Evolutionary conservation across 2,113 vertebrate species (phyloP), one percentile per base, ranked within the genome.

Genomic region (Urocolius indicus): DNA sequence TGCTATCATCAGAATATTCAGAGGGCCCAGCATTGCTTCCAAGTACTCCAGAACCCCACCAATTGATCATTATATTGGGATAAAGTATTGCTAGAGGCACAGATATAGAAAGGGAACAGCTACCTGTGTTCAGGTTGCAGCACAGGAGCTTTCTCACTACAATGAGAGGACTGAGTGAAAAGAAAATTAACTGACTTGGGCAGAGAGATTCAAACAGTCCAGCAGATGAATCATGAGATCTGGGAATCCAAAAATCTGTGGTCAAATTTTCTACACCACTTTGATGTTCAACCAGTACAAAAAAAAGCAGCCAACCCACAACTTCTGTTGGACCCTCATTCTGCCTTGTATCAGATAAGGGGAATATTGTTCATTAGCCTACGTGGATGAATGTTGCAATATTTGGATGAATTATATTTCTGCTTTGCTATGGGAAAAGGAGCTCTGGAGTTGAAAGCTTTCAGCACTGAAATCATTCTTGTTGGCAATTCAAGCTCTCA

Each of bases 361-460:
- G 43, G 32, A 65, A 22, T 84, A 65, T 90, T 88, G 71, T 13
- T 95, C 12, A 59, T 79, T 85, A 91, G 59, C 46, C 71, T 95
- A 17, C 27, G 45, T 55, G 48, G 63, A 46, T 86, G 80, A 48
- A 81, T 85, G 52, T 86, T 92, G 48, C 61, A 84, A 48, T 21
- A 68, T 86, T 96, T 88, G 74, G 90, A 62, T 67, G 43, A 92
- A 29, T 93, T 86, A 89, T 45, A 52, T 77, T 90, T 94, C 89
- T 93, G 48, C 68, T 90, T 93, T 74, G 27, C 78, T 91, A 5
- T 88, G 76, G 82, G 72, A 94, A 92, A 66, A 63, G 92, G 79
- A 74, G 76, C 83, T 94, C 79, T 74, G 43, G 34, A 95, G 93
- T 95, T 94, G 87, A 94, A 90, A 94, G 83, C 93, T 95, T 91